Percentiles rank a stretch among this genome's conserved stretches.
These are phyloP conservation scores for Galerucella calmariensis DNA, from an alignment of 2,888 invertebrate species.

Conservation along the genomic window DNA sequence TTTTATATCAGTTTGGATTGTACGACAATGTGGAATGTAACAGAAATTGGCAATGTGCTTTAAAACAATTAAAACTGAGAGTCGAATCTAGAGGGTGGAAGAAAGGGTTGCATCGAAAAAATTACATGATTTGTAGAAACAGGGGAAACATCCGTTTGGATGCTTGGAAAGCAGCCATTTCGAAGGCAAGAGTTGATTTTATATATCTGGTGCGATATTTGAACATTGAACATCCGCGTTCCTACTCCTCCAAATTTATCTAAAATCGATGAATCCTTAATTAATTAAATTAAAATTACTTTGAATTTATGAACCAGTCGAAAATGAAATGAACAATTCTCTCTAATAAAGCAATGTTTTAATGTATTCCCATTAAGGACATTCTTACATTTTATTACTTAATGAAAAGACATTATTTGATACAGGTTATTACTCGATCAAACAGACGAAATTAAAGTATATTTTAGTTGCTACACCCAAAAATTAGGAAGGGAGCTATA, in stretches of 20 bases:
- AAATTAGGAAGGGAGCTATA: no score
- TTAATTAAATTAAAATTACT: slow-evolving; percentile 50
- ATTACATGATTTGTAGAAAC: slow-evolving; percentile 61
- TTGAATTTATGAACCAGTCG: slow-evolving; percentile 44
- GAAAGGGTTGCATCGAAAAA: slow-evolving; percentile 59
- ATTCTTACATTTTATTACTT: neutral
- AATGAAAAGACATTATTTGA: neutral
- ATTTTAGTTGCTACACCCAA: no score
- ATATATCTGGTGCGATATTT: slow-evolving; percentile 49
- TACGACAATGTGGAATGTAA: slow-evolving; percentile 45
- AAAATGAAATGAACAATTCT: slow-evolving; percentile 20
- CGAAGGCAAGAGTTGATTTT: slow-evolving; percentile 51
- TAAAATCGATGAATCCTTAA: slow-evolving; percentile 49
- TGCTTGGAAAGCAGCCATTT: slow-evolving; percentile 35
- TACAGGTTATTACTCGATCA: no score
- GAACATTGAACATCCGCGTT: slow-evolving; percentile 49
- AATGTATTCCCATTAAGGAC: neutral
- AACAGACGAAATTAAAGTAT: no score
- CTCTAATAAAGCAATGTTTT: neutral
- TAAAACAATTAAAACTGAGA: slow-evolving; percentile 62
- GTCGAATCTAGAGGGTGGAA: slow-evolving; percentile 42
- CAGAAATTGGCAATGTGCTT: slow-evolving; percentile 62
- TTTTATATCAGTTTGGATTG: slow-evolving; percentile 26
- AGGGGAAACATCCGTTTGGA: slow-evolving; percentile 53
- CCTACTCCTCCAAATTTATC: slow-evolving; percentile 46